Conservation (phyloP, 2,797 vertebrate genomes). For the Falco novaeseelandiae region DNA sequence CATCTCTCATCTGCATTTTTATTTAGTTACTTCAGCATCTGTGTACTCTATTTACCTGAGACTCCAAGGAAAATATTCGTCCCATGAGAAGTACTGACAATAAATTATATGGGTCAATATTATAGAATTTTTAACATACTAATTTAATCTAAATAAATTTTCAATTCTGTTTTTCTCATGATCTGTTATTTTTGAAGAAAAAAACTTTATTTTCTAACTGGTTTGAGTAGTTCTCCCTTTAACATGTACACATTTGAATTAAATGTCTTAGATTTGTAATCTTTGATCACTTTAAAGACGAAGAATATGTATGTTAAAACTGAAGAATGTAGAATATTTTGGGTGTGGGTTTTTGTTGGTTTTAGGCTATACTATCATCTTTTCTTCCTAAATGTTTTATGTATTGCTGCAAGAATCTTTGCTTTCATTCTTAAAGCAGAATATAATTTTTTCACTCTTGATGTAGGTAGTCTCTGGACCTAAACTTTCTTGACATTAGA, state of each 20-base stretch:
- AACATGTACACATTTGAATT: not conserved
- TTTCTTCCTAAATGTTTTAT: not conserved
- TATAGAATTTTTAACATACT: not conserved
- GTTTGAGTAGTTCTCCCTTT: not conserved
- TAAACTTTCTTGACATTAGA: not conserved
- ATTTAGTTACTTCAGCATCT: not conserved
- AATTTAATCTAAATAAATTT: not conserved
- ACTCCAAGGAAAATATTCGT: not conserved
- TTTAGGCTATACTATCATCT: not conserved
- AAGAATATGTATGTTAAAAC: not conserved
- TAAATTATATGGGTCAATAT: not conserved
- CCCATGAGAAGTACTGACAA: not conserved
- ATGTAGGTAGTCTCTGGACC: not conserved
- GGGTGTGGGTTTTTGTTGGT: not conserved
- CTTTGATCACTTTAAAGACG: not conserved
- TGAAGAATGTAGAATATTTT: not conserved
- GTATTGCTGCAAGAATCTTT: not conserved
- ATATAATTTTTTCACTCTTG: not conserved
- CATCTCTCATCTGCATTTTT: not conserved
- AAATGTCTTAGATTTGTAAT: not conserved
- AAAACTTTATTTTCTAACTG: not conserved
- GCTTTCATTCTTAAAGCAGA: not conserved
- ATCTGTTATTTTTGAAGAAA: not conserved
- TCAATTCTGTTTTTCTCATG: not conserved
- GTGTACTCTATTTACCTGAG: not conserved